These are phyloP conservation scores for Cataglyphis cursor DNA, from an alignment of 2,888 invertebrate species.

Conservation along the genomic window DNA sequence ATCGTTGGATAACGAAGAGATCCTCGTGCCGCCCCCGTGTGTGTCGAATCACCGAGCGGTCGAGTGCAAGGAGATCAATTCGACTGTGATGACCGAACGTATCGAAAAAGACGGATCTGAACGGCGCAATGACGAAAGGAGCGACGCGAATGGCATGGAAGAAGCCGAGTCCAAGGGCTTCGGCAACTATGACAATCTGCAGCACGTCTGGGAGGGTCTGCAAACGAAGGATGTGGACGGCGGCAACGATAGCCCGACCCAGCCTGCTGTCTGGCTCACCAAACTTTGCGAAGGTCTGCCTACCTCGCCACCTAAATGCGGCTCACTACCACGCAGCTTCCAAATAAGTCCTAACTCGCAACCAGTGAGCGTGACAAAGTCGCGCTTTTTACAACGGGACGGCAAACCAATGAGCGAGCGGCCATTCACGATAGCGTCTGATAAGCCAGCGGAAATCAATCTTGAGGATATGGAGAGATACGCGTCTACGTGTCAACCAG, in stretches of 20 bases:
- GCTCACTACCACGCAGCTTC: conserved; percentile 93
- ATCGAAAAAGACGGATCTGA: conserved; percentile 69
- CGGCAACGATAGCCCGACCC: conserved; percentile 88
- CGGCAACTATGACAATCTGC: conserved; percentile 89
- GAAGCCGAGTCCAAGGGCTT: conserved; percentile 85
- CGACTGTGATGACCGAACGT: conserved; percentile 13
- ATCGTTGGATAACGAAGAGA: conserved; percentile 38
- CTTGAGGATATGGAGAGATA: conserved; percentile 90
- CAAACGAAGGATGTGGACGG: conserved; percentile 72
- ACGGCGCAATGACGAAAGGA: conserved; percentile 74
- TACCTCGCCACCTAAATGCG: conserved; percentile 91
- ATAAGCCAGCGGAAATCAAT: conserved; percentile 90
- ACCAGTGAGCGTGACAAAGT: conserved; percentile 85
- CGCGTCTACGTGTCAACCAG: conserved; percentile 82
- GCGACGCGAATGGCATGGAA: background rate
- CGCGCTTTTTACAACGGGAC: conserved; percentile 88
- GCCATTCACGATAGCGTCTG: conserved; percentile 91
- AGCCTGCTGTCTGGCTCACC: conserved; percentile 91
- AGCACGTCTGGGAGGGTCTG: conserved; percentile 85
- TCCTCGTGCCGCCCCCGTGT: background rate
- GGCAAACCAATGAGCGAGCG: conserved; percentile 90
- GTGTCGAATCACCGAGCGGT: background rate
- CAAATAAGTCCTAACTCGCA: conserved; percentile 89
- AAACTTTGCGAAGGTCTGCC: conserved; percentile 91
- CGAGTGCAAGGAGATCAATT: background rate